Conservation (phyloP, 2,888 invertebrate species). For the Cosmorhoe ocellata region DNA sequence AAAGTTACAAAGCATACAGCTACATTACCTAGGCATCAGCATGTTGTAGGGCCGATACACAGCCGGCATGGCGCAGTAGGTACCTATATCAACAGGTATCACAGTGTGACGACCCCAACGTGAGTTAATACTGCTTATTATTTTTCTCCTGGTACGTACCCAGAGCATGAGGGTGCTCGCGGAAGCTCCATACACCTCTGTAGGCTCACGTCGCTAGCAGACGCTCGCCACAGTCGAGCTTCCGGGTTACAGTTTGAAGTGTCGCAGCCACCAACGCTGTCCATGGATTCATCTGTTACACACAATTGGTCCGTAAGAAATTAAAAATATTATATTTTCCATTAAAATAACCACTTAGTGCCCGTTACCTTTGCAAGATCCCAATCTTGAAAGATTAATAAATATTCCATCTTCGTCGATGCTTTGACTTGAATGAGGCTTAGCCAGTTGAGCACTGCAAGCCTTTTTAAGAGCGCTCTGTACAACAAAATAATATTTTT, state of each 20-base stretch:
- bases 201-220: slow-evolving; percentile 59
- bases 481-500: slow-evolving; percentile 4
- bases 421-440: slow-evolving; percentile 65
- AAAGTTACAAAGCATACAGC: no score
- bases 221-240: slow-evolving; percentile 53
- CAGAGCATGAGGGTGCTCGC: slow-evolving; percentile 60
- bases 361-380: slow-evolving; percentile 55
- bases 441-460: slow-evolving; percentile 64
- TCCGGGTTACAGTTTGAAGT: slow-evolving; percentile 41
- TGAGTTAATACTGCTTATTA: no score
- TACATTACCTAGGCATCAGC: no score
- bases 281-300: slow-evolving; percentile 55
- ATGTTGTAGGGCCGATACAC: no score
- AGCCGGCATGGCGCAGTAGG: no score
- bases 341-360: neutral
- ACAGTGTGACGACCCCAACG: neutral
- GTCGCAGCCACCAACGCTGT: slow-evolving; percentile 56
- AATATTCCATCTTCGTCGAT: slow-evolving; percentile 65
- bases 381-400: slow-evolving; percentile 59
- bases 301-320: neutral
- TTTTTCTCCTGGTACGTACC: no score
- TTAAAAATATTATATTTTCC: no score
- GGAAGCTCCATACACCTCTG: slow-evolving; percentile 47
- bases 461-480: slow-evolving; percentile 67
- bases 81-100: slow-evolving; percentile 14